These are phyloP conservation scores for Hemistola chrysoprasaria DNA, from an alignment of 2,888 invertebrate species.

Conservation along the genomic window DNA sequence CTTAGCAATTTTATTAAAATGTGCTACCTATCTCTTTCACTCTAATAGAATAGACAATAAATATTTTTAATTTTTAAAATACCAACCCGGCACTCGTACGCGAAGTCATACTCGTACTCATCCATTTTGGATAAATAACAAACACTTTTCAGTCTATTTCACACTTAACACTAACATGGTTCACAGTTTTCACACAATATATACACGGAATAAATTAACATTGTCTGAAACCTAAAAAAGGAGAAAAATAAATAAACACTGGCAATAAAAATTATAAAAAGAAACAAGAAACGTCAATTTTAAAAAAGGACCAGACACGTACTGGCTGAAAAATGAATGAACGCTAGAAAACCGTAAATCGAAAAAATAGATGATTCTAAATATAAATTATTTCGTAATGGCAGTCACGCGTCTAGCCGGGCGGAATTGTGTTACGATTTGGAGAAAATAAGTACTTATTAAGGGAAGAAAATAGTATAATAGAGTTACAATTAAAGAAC, in stretches of 20 bases:
- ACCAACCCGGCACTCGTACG: conserved; percentile 86
- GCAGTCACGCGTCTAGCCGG: conserved; percentile 53
- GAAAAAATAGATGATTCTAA: conserved; percentile 66
- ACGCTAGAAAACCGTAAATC: conserved; percentile 66
- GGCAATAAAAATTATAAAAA: conserved; percentile 12
- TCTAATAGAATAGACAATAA: conserved; percentile 2
- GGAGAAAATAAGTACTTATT: conserved; percentile 38
- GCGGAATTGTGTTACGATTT: conserved; percentile 26
- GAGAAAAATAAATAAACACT: conserved; percentile 20
- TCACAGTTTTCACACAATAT: conserved; percentile 21
- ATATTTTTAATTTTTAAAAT: conserved; percentile 27
- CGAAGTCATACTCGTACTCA: conserved; percentile 85
- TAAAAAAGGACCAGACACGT: conserved; percentile 45
- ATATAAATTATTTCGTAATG: conserved; percentile 75
- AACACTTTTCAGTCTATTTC: conserved; percentile 36
- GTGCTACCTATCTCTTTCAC: not conserved
- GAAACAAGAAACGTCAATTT: conserved; percentile 3
- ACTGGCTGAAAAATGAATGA: conserved; percentile 73
- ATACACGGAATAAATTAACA: conserved; percentile 29
- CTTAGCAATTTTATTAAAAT: conserved; percentile 6
- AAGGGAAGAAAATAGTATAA: too few relatives aligned
- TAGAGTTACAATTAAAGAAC: conserved; percentile 48
- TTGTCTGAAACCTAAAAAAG: conserved; percentile 10
- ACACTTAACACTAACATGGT: conserved; percentile 53
- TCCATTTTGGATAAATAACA: conserved; percentile 62